Conservation (phyloP, 2,113 vertebrate genomes). For the Carassius gibelio region DNA sequence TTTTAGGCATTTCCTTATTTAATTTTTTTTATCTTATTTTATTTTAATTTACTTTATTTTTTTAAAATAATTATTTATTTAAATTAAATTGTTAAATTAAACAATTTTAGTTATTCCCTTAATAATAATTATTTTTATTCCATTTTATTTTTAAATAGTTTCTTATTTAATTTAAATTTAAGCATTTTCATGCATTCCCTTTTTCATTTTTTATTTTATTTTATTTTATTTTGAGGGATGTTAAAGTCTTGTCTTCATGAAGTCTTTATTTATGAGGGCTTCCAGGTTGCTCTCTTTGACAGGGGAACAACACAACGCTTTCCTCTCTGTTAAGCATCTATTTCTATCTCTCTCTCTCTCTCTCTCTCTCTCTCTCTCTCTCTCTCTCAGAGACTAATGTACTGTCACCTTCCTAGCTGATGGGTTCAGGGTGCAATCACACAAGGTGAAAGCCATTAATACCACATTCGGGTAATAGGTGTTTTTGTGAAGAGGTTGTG, state of each 20-base stretch:
- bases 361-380: not conserved
- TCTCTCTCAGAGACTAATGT: conserved; percentile 19
- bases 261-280: not conserved
- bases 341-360: conserved; percentile 12
- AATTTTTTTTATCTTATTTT: not conserved
- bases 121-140: no score
- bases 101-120: no score
- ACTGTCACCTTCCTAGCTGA: conserved; percentile 11
- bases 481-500: conserved; percentile 12
- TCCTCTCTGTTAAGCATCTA: not conserved
- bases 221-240: no score
- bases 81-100: not conserved
- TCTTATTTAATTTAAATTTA: not conserved
- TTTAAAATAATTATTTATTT: not conserved
- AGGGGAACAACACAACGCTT: not conserved
- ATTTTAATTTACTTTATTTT: not conserved
- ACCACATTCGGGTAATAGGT: conserved; percentile 18
- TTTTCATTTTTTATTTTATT: no score
- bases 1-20: not conserved
- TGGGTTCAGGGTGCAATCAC: conserved; percentile 19
- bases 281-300: not conserved
- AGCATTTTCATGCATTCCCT: not conserved
- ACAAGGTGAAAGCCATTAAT: conserved; percentile 41
- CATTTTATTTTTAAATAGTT: no score
- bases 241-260: no score